Conservation (phyloP, 2,888 invertebrate species). For the Eugnorisma glareosa region DNA sequence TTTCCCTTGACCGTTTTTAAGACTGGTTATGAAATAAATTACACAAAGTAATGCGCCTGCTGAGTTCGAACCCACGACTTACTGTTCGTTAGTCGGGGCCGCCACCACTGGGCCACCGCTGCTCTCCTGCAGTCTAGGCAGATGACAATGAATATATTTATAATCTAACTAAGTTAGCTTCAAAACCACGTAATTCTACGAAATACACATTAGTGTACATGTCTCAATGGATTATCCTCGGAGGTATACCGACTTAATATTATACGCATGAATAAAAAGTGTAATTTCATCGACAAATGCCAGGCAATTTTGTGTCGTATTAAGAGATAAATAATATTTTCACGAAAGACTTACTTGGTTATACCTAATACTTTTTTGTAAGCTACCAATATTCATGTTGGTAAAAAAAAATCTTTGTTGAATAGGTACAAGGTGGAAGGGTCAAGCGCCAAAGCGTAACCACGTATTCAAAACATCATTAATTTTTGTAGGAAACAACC, state of each 20-base stretch:
- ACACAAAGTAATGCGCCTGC: too few relatives aligned
- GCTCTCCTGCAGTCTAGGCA: too few relatives aligned
- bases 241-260: constrained; percentile 7
- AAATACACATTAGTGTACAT: constrained; percentile 13
- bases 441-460: too few relatives aligned
- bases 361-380: background rate
- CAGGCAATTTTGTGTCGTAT: constrained; percentile 3
- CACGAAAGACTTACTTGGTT: background rate
- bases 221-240: background rate
- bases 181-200: background rate
- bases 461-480: too few relatives aligned
- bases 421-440: too few relatives aligned
- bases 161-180: constrained; percentile 3
- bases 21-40: too few relatives aligned
- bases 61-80: too few relatives aligned
- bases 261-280: constrained; percentile 26
- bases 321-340: background rate
- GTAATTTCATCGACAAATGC: constrained; percentile 21
- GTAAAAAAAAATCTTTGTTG: too few relatives aligned
- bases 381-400: background rate
- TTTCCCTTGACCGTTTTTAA: too few relatives aligned
- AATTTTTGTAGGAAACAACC: too few relatives aligned
- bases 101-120: too few relatives aligned
- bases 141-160: background rate
- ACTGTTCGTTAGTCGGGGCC: too few relatives aligned